Evolutionary conservation across 2,113 vertebrate species (phyloP).

Genomic region (Synchiropus splendidus): DNA sequence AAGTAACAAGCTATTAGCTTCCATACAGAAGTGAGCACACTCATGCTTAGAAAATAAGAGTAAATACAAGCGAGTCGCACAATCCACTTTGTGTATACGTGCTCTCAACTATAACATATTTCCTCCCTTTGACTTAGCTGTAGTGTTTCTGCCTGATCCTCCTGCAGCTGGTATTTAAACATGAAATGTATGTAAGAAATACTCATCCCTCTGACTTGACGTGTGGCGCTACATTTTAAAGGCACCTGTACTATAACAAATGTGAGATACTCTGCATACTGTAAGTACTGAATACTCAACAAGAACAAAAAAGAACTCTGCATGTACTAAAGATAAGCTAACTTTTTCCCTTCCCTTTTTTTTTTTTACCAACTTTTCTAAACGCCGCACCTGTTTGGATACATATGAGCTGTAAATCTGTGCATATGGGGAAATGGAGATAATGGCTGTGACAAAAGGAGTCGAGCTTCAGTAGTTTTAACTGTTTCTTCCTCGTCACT

Average conservation of each 20-base stretch:
- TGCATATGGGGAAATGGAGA: conserved; percentile 13
- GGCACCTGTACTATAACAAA: conserved; percentile 51
- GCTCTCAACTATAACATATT: conserved; percentile 40
- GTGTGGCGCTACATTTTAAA: conserved; percentile 50
- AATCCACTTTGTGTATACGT: conserved; percentile 41
- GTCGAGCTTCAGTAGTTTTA: conserved; percentile 28
- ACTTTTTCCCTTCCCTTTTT: conserved; percentile 49
- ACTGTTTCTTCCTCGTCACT: conserved; percentile 17
- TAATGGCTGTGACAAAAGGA: conserved; percentile 25
- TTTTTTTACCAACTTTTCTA: conserved; percentile 44
- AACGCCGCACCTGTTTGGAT: conserved; percentile 42
- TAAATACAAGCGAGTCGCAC: conserved; percentile 17
- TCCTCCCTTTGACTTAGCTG: conserved; percentile 55
- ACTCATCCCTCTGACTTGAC: conserved; percentile 57
- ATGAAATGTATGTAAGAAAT: conserved; percentile 61
- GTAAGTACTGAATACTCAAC: conserved; percentile 51
- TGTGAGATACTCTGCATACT: conserved; percentile 42
- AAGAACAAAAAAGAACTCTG: conserved; percentile 44
- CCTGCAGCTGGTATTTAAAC: conserved; percentile 59
- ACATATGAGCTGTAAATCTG: conserved; percentile 33
- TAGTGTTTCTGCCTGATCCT: conserved; percentile 67
- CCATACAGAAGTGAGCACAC: conserved; percentile 26
- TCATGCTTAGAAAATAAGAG: conserved; percentile 10
- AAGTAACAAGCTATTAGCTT: conserved; percentile 37
- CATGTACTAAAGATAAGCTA: conserved; percentile 64